Evolutionary conservation across 1,140 invertebrate species (phyloP).

Genomic region (Cepaea nemoralis): DNA sequence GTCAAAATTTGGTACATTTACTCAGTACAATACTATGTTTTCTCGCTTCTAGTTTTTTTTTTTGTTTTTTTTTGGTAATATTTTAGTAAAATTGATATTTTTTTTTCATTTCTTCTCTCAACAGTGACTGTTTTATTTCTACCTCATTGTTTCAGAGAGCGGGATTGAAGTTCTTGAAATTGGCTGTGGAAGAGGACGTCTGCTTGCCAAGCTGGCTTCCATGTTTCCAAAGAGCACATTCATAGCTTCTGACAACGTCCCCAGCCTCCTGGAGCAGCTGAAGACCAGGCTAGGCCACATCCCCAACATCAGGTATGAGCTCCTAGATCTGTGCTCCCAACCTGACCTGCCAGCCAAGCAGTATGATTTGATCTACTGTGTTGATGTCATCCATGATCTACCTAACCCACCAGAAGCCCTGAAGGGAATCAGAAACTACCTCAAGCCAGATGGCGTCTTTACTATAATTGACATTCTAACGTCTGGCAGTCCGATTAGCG

Average conservation of each 20-base stretch:
- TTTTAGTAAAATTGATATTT: too few species aligned
- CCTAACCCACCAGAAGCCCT: slow-evolving; percentile 23
- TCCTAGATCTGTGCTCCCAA: slow-evolving; percentile 7
- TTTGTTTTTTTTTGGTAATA: too few species aligned
- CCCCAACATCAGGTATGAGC: slow-evolving; percentile 12
- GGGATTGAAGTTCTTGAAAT: slow-evolving; percentile 38
- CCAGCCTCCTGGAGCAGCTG: neutral
- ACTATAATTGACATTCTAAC: slow-evolving; percentile 7
- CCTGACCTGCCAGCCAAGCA: slow-evolving; percentile 17
- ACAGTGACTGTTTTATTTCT: too few species aligned
- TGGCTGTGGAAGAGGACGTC: slow-evolving; percentile 27
- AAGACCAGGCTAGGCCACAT: neutral
- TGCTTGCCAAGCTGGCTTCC: neutral
- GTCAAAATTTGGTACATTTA: too few species aligned
- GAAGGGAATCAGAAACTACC: neutral
- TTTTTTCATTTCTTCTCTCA: too few species aligned
- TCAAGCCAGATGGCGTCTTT: slow-evolving; percentile 19
- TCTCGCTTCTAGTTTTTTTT: too few species aligned
- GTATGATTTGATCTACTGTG: slow-evolving; percentile 28
- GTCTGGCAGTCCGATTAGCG: neutral
- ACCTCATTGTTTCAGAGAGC: slow-evolving; percentile 3
- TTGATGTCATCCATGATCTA: slow-evolving; percentile 29
- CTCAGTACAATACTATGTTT: too few species aligned
- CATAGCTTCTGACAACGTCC: neutral
- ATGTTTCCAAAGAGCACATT: slow-evolving; percentile 33